Conservation (phyloP, 2,113 vertebrate genomes). For the Hippocampus zosterae region DNA sequence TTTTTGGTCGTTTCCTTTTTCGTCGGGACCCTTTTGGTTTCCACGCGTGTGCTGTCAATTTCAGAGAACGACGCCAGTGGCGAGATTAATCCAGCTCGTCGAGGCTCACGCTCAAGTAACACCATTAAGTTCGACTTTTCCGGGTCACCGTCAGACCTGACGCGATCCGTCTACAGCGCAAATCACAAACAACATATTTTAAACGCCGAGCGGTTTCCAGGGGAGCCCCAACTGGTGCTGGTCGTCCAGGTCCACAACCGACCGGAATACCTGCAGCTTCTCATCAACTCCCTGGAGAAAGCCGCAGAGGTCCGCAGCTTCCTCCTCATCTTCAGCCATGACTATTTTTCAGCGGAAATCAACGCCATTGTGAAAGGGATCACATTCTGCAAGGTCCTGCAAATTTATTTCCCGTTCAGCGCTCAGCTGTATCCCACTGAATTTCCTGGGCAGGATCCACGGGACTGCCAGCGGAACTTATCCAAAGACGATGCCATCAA, state of each 20-base stretch:
- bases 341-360: conserved; percentile 71
- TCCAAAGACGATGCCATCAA: conserved; percentile 61
- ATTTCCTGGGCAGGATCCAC: conserved; percentile 73
- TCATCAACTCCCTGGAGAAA: conserved; percentile 67
- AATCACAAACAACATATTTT: conserved; percentile 64
- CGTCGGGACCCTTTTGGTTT: conserved; percentile 45
- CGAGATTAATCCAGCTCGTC: neutral
- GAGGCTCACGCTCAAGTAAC: neutral
- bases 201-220: conserved; percentile 62
- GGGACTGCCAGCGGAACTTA: conserved; percentile 69
- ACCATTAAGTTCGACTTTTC: conserved; percentile 40
- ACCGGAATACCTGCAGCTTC: conserved; percentile 68
- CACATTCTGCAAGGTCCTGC: conserved; percentile 74
- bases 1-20: conserved; percentile 47
- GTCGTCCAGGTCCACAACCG: conserved; percentile 75
- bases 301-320: conserved; percentile 59
- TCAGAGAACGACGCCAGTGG: neutral
- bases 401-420: conserved; percentile 78
- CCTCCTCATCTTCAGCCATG: conserved; percentile 75
- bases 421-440: conserved; percentile 70
- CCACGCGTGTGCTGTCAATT: conserved; percentile 30
- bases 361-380: conserved; percentile 64
- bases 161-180: conserved; percentile 56
- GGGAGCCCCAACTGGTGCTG: conserved; percentile 64
- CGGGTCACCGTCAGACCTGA: conserved; percentile 41